Evolutionary conservation across 2,113 vertebrate species (phyloP).

Genomic region (Neolamprologus sp.): DNA sequence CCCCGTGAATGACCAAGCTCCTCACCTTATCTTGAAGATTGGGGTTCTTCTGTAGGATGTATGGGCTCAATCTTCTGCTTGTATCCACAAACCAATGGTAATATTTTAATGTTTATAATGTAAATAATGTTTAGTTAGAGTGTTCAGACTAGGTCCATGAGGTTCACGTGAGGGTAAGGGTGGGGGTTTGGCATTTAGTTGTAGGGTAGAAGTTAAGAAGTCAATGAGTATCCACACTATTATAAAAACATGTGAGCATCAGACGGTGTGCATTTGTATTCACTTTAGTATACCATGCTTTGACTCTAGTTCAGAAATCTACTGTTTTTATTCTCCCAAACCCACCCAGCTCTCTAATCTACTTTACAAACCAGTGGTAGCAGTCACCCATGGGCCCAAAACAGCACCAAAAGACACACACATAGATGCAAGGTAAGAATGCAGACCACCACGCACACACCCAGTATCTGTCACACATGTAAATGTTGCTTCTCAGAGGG

Average conservation of each 20-base stretch:
- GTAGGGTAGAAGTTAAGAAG: neutral
- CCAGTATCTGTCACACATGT: neutral
- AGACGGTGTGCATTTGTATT: neutral
- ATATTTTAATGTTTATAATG: neutral
- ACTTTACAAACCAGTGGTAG: conserved; percentile 12
- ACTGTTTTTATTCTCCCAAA: conserved; percentile 4
- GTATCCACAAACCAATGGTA: neutral
- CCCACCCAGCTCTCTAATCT: conserved; percentile 38
- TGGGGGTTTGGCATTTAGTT: neutral
- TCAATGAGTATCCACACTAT: neutral
- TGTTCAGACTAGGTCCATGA: neutral
- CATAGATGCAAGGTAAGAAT: neutral
- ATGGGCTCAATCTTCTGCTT: neutral
- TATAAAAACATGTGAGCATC: neutral
- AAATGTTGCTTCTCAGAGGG: neutral
- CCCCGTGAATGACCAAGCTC: neutral
- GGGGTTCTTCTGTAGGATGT: neutral
- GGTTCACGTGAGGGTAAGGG: neutral
- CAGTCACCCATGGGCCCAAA: conserved; percentile 16
- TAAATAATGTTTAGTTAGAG: neutral
- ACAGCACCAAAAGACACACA: conserved; percentile 6
- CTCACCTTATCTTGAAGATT: neutral
- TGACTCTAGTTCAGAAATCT: conserved; percentile 7
- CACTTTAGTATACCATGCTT: neutral
- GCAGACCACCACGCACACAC: neutral